Evolutionary conservation across 1,140 invertebrate genomes (phyloP).

Genomic region (Lysiphlebus fabarum): DNA sequence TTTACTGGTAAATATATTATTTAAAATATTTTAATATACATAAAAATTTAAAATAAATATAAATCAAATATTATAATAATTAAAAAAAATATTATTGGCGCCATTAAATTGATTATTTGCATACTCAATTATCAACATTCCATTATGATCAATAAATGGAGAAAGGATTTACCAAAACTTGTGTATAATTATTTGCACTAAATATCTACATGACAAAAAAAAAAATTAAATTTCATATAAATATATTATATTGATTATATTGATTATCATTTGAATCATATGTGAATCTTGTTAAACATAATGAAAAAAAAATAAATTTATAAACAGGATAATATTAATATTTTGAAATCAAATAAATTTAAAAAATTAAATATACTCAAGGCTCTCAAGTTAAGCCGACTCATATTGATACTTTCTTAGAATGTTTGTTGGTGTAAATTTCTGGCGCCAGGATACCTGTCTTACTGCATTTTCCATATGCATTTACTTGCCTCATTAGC

Average conservation of each 20-base stretch:
- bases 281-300: neutral
- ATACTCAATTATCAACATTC: constrained; percentile 13
- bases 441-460: too few species aligned
- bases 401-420: too few species aligned
- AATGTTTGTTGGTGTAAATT: too few species aligned
- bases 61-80: constrained; percentile 5
- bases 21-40: neutral
- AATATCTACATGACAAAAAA: neutral
- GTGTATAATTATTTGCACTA: neutral
- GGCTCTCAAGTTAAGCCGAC: too few species aligned
- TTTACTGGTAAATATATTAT: neutral
- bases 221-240: neutral
- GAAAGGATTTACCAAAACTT: neutral
- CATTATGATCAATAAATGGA: neutral
- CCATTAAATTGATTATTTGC: constrained; percentile 8
- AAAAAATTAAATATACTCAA: too few species aligned
- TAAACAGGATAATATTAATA: too few species aligned
- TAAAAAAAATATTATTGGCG: neutral
- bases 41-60: neutral
- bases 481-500: too few species aligned
- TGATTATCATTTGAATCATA: neutral
- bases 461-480: too few species aligned
- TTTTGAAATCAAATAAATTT: too few species aligned
- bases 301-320: too few species aligned
- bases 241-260: neutral